Evolutionary conservation across 1,140 invertebrate species (phyloP).

Genomic region (Heliconius hermathena): DNA sequence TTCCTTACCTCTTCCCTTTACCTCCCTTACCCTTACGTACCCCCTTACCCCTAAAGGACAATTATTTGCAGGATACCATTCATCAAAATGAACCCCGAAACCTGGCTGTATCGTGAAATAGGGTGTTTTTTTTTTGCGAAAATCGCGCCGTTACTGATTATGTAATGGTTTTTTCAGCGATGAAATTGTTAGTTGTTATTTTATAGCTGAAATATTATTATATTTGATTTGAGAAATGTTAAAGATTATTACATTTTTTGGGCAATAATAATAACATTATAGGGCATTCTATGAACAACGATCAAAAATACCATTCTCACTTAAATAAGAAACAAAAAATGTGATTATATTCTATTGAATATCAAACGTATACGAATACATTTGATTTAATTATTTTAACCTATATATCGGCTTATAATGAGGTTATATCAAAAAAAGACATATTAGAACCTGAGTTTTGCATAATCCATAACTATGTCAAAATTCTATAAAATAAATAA

Average conservation of each 20-base stretch:
- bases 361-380: no score
- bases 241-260: not conserved
- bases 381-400: no score
- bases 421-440: no score
- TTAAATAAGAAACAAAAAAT: no score
- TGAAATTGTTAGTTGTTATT: not conserved
- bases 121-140: slow-evolving; percentile 29
- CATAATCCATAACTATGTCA: no score
- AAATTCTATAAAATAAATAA: no score
- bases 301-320: no score
- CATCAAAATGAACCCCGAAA: slow-evolving; percentile 50
- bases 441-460: no score
- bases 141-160: slow-evolving; percentile 24
- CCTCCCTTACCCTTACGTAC: not conserved
- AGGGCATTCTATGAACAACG: no score
- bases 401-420: no score
- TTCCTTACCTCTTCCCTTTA: not conserved
- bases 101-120: slow-evolving; percentile 40
- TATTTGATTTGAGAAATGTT: not conserved
- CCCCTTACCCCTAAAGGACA: slow-evolving; percentile 44
- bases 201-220: not conserved
- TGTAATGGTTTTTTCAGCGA: slow-evolving; percentile 16
- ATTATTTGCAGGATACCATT: slow-evolving; percentile 69
- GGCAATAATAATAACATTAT: no score
- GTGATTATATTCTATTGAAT: no score